These are phyloP conservation scores for Onychostruthus taczanowskii DNA, from an alignment of 2,113 vertebrate species.

Conservation along the genomic window DNA sequence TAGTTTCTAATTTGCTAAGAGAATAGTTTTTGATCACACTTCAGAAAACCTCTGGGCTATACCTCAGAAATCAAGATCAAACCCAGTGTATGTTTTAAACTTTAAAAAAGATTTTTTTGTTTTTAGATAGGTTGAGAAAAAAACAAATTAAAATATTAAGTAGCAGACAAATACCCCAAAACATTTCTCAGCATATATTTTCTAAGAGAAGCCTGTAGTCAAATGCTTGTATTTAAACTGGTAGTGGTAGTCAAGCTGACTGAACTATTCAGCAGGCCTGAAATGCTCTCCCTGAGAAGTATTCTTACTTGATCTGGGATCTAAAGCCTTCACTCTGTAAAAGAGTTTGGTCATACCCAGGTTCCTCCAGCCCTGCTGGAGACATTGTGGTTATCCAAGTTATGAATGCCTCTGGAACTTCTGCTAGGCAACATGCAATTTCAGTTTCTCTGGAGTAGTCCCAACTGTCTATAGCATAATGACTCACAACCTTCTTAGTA, in stretches of 20 bases:
- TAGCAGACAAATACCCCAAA: background rate
- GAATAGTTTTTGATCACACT: background rate
- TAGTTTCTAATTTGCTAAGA: background rate
- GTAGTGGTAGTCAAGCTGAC: background rate
- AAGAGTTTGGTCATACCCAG: background rate
- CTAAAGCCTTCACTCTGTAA: background rate
- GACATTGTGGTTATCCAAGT: background rate
- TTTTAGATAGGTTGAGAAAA: background rate
- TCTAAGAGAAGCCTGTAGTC: background rate
- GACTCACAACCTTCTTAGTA: background rate
- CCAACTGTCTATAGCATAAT: background rate
- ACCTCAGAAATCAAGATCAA: background rate
- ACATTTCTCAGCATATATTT: background rate
- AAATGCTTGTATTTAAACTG: background rate
- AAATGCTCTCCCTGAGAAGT: background rate
- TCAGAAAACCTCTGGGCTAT: background rate
- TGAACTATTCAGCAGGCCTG: background rate
- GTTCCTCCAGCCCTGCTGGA: background rate
- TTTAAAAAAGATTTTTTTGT: background rate
- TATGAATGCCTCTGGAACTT: background rate
- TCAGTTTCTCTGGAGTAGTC: background rate
- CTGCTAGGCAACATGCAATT: background rate
- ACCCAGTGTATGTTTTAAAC: background rate
- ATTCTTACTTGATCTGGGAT: background rate
- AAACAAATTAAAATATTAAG: background rate